phyloP scores from a whole-genome alignment of 2,888 invertebrate species.

The Spodoptera littoralis region DNA sequence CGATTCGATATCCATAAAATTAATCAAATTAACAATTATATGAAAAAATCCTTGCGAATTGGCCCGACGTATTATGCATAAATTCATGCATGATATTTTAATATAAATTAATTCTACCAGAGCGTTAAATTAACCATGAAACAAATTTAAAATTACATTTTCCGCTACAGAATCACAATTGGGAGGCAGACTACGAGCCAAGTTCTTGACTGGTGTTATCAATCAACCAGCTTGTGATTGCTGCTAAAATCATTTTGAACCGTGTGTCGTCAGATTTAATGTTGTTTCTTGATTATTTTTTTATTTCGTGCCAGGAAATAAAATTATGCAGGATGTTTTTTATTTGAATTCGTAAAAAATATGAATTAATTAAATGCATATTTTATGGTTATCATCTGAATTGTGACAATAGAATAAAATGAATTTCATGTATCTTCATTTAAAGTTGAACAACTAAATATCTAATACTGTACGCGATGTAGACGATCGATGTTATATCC shows the following conservation, averaged over 20 bases:
- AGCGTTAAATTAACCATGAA: conserved; percentile 46
- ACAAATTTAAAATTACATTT: conserved; percentile 56
- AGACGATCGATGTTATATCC: no score
- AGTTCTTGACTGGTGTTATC: conserved; percentile 41
- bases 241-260: conserved; percentile 15
- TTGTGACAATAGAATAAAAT: no score
- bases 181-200: conserved; percentile 30
- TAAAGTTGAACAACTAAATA: no score
- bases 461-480: no score
- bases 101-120: conserved; percentile 20
- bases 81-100: conserved; percentile 11
- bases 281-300: neutral
- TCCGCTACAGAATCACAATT: conserved; percentile 44
- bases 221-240: conserved; percentile 34
- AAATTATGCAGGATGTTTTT: neutral
- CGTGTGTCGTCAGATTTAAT: conserved; percentile 5
- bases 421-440: no score
- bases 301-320: no score
- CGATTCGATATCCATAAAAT: no score
- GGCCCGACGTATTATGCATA: conserved; percentile 40
- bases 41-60: conserved; percentile 35
- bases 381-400: no score
- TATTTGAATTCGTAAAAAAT: neutral
- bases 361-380: no score
- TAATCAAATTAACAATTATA: conserved; percentile 31